These are phyloP conservation scores for Diadema setosum DNA, from an alignment of 35 echinoderm and acorn worm species.

Conservation along the genomic window DNA sequence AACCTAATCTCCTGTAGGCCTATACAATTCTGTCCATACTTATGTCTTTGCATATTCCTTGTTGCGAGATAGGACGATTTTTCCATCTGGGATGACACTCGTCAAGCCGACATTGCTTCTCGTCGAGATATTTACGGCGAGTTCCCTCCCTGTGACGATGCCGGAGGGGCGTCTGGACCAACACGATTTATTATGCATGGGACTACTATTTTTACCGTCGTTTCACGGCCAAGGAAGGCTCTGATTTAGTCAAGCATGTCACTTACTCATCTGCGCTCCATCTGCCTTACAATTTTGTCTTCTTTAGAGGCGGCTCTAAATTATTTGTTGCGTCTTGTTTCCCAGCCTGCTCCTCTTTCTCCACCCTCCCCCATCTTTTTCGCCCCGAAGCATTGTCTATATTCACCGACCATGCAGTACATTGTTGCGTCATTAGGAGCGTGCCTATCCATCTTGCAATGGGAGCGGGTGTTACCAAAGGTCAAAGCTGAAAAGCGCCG, in stretches of 20 bases:
- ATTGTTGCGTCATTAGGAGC: not conserved
- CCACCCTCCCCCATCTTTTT: not conserved
- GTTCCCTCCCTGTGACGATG: not conserved
- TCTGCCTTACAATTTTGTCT: not conserved
- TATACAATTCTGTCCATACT: too few species aligned
- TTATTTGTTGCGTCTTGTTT: not conserved
- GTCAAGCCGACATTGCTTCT: not conserved
- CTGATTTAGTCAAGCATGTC: constrained; percentile 22
- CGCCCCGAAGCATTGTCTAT: not conserved
- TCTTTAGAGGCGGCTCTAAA: not conserved
- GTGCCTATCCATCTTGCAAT: not conserved
- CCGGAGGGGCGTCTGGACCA: not conserved
- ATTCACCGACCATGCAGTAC: not conserved
- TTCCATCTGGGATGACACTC: not conserved
- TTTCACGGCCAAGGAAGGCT: constrained; percentile 6
- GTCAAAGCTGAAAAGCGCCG: not conserved
- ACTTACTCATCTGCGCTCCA: constrained; percentile 16
- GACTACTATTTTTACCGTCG: constrained; percentile 5
- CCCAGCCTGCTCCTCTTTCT: too few species aligned
- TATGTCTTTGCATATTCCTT: too few species aligned
- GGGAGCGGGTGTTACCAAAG: not conserved
- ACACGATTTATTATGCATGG: constrained; percentile 15
- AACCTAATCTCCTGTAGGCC: too few species aligned
- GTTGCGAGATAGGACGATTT: too few species aligned
- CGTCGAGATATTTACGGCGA: not conserved